phyloP scores from a whole-genome alignment of 2,797 vertebrate species.

The Bradypodion pumilum region DNA sequence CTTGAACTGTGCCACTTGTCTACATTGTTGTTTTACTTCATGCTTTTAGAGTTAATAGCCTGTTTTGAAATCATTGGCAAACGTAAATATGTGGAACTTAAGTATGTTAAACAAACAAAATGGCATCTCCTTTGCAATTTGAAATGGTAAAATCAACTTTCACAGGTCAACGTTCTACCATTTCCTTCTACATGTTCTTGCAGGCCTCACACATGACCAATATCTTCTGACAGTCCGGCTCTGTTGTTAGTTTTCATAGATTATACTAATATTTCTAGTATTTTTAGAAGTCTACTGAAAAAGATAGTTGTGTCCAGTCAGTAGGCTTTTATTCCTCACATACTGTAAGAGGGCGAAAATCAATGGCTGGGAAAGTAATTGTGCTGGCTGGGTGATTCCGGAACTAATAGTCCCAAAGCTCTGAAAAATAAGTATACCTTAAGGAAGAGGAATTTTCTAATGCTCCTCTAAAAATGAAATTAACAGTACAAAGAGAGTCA shows the following conservation, averaged over 20 bases:
- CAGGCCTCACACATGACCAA: not conserved
- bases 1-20: not conserved
- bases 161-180: not conserved
- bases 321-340: conserved; percentile 4
- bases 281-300: conserved; percentile 38
- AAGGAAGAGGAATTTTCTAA: conserved; percentile 57
- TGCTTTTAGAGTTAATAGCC: not conserved
- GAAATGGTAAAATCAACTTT: not conserved
- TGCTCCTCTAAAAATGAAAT: conserved; percentile 48
- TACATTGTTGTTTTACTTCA: not conserved
- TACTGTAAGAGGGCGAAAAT: conserved; percentile 14
- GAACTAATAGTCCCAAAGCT: not conserved
- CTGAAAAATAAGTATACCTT: conserved; percentile 47
- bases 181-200: not conserved
- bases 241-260: conserved; percentile 14
- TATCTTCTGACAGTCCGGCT: not conserved
- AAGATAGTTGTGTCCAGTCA: conserved; percentile 42
- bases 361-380: not conserved
- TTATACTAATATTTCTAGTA: conserved; percentile 32
- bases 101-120: not conserved
- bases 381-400: too few relatives aligned
- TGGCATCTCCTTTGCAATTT: not conserved
- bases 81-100: not conserved
- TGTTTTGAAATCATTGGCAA: not conserved
- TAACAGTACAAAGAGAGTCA: conserved; percentile 53